Base-by-base conservation (phyloP, 1,140 invertebrate genomes). In the Archivesica marissinica region DNA sequence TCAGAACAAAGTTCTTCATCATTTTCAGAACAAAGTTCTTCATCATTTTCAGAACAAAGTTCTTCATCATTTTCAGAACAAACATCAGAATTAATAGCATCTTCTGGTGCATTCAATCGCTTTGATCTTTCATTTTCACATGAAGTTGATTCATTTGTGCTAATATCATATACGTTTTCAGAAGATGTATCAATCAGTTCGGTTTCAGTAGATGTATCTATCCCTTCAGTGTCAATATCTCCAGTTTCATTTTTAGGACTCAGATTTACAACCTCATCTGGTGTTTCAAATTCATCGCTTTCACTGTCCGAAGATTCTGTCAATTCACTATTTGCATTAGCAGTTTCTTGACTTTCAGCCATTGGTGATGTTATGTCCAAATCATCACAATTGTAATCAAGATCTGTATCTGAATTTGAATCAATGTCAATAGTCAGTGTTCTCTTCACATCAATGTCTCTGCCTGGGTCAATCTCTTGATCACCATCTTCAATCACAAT, bases 321-420 rank as follows among this genome's bases (percentile, higher is more conserved):
- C 17, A n/a, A 15, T n/a, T n/a, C 4, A 52, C 25, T 20, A 52
- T 7, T 20, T 52, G 50, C 17, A 7, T 52, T 20, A 7, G 23
- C 4, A 23, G 17, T n/a, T n/a, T 52, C 3, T 20, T 4, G 11
- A 35, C 59, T 17, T 35, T 52, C 54, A 30, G 3, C 33, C 7
- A 4, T 17, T 17, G 28, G 9, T 35, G 23, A 64, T 20, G 30
- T 6, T 20, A 2, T 47, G 15, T 50, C 33, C 2, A 23, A 23
- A 38, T 28, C 35, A 4, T 66, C 61, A 70, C 39, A 47, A 23
- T 38, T 54, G 44, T 33, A 61, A 44, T 77, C 52, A 59, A 39
- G n/a, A 25, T 77, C 41, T 41, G 54, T 15, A 28, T 77, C 25
- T 28, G 75, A 41, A 61, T 23, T 41, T n/a, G 75, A 41, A 59